Conservation (phyloP, 2,113 vertebrate species). For the Triplophysa dalaica region DNA sequence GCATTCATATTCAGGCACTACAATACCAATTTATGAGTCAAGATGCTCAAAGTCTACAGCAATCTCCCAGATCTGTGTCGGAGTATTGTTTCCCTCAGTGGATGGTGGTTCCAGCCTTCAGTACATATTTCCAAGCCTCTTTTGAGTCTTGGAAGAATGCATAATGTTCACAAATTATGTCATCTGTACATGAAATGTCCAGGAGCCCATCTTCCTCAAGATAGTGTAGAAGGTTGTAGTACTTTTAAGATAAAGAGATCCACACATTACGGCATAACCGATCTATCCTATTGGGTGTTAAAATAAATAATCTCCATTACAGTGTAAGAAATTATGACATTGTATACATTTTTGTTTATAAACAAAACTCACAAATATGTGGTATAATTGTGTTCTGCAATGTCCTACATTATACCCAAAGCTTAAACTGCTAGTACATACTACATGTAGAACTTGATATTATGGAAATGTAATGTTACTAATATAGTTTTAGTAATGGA, state of each 20-base stretch:
- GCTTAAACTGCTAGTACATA: background rate
- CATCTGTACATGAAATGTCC: conserved; percentile 6
- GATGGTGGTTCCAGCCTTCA: conserved; percentile 34
- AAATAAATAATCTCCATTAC: background rate
- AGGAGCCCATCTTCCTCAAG: background rate
- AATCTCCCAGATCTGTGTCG: background rate
- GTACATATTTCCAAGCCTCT: conserved; percentile 15
- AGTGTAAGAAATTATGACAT: background rate
- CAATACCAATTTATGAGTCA: background rate
- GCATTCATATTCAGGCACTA: background rate
- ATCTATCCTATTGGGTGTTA: background rate
- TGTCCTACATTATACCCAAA: background rate
- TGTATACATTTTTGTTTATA: no score
- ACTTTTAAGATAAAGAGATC: background rate
- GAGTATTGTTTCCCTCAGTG: conserved; percentile 11
- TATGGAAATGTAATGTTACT: background rate
- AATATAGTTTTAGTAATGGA: background rate
- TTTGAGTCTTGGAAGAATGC: conserved; percentile 22
- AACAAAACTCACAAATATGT: background rate
- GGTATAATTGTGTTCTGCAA: background rate
- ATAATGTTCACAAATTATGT: conserved; percentile 29
- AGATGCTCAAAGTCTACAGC: background rate
- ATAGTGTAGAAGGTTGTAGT: background rate
- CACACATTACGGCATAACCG: background rate
- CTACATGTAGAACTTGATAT: background rate